A percentile compares a stretch with the other conserved stretches of the same genome.
Evolutionary conservation across 2,797 vertebrate genomes (phyloP).

Genomic region (Anas acuta): DNA sequence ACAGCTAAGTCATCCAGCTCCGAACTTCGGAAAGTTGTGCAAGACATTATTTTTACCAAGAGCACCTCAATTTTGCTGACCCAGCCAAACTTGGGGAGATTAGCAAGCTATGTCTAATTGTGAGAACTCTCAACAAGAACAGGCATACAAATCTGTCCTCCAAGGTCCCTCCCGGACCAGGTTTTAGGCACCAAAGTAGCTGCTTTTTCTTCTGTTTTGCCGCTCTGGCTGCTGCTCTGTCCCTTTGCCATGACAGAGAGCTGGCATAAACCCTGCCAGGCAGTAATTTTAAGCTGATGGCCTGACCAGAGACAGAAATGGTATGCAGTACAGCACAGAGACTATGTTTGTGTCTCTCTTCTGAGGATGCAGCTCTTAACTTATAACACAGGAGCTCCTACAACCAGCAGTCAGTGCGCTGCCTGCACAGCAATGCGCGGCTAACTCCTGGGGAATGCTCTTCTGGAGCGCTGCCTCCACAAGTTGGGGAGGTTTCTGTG

Average conservation of each 20-base stretch:
- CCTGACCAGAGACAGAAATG: neutral
- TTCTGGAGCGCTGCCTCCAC: neutral
- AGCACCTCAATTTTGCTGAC: neutral
- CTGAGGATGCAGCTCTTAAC: neutral
- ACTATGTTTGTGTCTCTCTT: neutral
- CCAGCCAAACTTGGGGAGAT: neutral
- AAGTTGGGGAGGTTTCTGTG: neutral
- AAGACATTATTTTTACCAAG: neutral
- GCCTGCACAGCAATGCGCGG: accelerated
- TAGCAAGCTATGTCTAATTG: neutral
- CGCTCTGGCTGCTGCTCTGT: neutral
- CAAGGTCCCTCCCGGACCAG: neutral
- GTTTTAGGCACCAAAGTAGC: neutral
- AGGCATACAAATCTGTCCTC: neutral
- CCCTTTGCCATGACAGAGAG: neutral
- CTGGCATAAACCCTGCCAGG: neutral
- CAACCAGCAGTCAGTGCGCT: neutral
- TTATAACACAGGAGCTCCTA: neutral
- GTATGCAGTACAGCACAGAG: neutral
- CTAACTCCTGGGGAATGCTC: neutral
- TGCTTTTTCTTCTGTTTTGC: neutral
- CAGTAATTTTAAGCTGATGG: neutral
- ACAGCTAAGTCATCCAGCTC: neutral
- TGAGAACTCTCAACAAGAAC: neutral
- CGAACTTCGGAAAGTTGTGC: neutral